Base-by-base conservation (phyloP, 2,797 vertebrate species). In the Furcifer pardalis region DNA sequence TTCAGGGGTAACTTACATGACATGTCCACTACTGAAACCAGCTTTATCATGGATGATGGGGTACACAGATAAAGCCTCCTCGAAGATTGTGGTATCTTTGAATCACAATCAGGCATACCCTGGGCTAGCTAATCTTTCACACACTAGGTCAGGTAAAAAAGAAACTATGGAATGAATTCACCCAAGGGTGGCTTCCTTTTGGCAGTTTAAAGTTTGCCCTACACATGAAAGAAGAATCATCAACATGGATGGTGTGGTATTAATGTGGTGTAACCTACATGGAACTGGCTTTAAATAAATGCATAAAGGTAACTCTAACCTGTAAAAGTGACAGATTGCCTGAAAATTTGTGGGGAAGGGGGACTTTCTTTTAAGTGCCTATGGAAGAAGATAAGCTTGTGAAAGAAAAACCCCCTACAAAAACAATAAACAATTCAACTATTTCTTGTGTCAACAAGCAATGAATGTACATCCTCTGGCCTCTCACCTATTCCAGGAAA, bases 401-500 rank as follows among this genome's bases (percentile, higher is more conserved):
- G n/a, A n/a, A n/a, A n/a, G n/a, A n/a, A n/a, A n/a, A n/a, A n/a
- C n/a, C n/a, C n/a, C n/a, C n/a, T 8, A 71, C 56, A 68, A 87
- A 88, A 91, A 87, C 60, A 37, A 87, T 49, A 42, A 84, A 82
- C 87, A 73, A 37, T 52, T 84, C 69, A 44, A 87, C 88, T 19
- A 1, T 88, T 87, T 90, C 77, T 8, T 15, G 0, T 86, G 84
- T 81, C 75, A 25, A 87, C 89, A 87, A 73, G 81, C 86, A 92
- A 84, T 32, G 69, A 89, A 81, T 84, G 91, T 87, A 90, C 59
- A 0, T 52, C 81, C 91, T 86, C 86, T 78, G 84, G 87, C 78
- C 74, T 86, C 46, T 88, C 89, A 88, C 1, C 82, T 86, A 78
- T 93, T 91, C 91, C 89, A 92, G 91, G 91, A 92, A 76, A 86